Percentiles rank a stretch among this genome's conserved stretches.
These are phyloP conservation scores for Linhomoeus sp. DNA, from an alignment of 2,888 invertebrate species.

Conservation along the genomic window DNA sequence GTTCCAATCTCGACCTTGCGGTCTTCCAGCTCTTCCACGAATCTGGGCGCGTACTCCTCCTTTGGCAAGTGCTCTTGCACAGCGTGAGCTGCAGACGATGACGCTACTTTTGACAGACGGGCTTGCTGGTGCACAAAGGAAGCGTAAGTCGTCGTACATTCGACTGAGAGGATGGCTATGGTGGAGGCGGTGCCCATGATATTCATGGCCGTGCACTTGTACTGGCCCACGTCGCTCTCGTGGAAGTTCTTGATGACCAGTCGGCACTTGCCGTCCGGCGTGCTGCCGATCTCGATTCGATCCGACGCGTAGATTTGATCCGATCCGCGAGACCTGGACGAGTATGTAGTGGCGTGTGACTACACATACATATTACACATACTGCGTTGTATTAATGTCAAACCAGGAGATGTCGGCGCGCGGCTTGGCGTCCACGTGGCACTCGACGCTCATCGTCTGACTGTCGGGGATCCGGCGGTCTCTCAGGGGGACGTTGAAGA, in stretches of 20 bases:
- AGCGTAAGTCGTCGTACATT: not conserved
- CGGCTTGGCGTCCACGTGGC: constrained; percentile 27
- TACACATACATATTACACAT: too few relatives aligned
- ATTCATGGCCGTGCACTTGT: constrained; percentile 57
- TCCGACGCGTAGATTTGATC: constrained; percentile 7
- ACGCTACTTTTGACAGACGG: not conserved
- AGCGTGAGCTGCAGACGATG: not conserved
- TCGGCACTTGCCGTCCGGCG: constrained; percentile 22
- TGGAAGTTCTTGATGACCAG: constrained; percentile 16
- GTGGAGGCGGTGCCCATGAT: constrained; percentile 43
- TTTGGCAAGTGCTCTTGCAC: not conserved
- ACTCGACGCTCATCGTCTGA: constrained; percentile 21
- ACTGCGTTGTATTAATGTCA: too few relatives aligned
- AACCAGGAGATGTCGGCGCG: constrained; percentile 7
- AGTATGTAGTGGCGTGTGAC: too few relatives aligned
- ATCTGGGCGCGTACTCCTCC: constrained; percentile 5
- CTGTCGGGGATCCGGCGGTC: constrained; percentile 33
- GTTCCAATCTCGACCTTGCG: constrained; percentile 12
- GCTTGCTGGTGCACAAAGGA: not conserved
- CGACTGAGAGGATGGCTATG: not conserved
- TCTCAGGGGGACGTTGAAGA: constrained; percentile 53
- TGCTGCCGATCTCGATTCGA: constrained; percentile 18
- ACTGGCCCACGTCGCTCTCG: constrained; percentile 1
- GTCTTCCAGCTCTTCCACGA: constrained; percentile 25
- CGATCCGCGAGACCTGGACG: too few relatives aligned